A percentile compares a stretch with the other conserved stretches of the same genome.
Evolutionary conservation across 2,888 invertebrate genomes (phyloP).

Genomic region (Sepiola atlantica): DNA sequence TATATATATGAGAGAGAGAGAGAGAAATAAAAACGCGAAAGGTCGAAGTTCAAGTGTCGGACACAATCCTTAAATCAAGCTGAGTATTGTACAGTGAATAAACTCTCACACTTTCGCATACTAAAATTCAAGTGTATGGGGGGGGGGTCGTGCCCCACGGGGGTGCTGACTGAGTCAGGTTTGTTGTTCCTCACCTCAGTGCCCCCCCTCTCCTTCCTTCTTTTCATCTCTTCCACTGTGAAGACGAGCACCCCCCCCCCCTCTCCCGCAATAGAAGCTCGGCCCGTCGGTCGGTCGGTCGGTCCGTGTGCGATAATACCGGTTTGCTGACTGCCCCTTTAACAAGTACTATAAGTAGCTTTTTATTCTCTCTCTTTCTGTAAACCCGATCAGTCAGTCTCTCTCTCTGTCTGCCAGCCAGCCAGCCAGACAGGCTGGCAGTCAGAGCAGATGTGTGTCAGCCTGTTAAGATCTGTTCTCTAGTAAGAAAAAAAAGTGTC

Average conservation of each 20-base stretch:
- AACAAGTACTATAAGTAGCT: conserved; percentile 9
- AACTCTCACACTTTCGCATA: not conserved
- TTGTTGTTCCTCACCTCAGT: not conserved
- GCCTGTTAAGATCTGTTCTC: not conserved
- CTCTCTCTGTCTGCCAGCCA: not conserved
- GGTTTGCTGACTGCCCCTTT: not conserved
- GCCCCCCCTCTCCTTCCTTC: not conserved
- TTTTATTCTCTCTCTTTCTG: not conserved
- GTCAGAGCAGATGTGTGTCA: not conserved
- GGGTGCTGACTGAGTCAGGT: not conserved
- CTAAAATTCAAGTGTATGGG: not conserved
- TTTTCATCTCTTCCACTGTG: not conserved
- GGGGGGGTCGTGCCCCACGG: not conserved
- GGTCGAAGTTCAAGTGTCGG: not conserved
- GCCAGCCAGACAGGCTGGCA: not conserved
- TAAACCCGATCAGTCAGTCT: not conserved
- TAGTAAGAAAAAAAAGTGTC: not conserved
- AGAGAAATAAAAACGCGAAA: no score
- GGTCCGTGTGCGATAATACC: not conserved
- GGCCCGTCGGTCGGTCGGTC: not conserved
- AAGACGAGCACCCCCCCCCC: not conserved
- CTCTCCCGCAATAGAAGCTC: not conserved
- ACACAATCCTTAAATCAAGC: not conserved
- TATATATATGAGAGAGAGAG: not conserved
- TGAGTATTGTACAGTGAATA: not conserved